phyloP scores from a whole-genome alignment of 2,113 vertebrate genomes.

The Takifugu flavidus region DNA sequence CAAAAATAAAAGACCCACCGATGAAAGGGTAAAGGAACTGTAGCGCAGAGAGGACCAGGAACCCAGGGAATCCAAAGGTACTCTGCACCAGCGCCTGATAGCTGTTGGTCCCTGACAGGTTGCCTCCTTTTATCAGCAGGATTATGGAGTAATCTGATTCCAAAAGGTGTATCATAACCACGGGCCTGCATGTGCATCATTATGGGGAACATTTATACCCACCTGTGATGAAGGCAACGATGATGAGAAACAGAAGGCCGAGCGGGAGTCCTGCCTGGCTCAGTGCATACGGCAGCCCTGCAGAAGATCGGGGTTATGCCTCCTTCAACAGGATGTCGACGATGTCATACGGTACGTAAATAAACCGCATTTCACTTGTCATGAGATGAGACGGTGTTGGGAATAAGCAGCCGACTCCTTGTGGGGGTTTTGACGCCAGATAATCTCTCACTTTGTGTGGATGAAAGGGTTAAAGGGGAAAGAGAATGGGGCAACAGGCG shows the following conservation, averaged over 20 bases:
- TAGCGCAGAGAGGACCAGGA: conserved; percentile 83
- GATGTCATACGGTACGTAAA: too few species aligned
- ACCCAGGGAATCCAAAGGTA: conserved; percentile 87
- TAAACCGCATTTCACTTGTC: too few species aligned
- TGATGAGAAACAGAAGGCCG: conserved; percentile 84
- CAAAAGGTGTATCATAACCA: too few species aligned
- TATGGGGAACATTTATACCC: neutral
- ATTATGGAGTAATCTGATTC: conserved; percentile 90
- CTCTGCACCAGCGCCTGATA: conserved; percentile 90
- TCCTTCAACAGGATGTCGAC: neutral
- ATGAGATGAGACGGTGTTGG: too few species aligned
- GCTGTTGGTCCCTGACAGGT: conserved; percentile 82
- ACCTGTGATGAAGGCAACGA: conserved; percentile 89
- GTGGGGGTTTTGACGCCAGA: neutral
- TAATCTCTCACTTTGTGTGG: conserved; percentile 8
- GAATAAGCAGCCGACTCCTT: too few species aligned
- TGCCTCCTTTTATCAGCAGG: conserved; percentile 88
- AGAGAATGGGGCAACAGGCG: conserved; percentile 38
- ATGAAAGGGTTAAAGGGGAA: conserved; percentile 35
- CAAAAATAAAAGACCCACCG: conserved; percentile 74
- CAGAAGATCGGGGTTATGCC: neutral
- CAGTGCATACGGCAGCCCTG: conserved; percentile 92
- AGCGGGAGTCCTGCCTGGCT: conserved; percentile 91
- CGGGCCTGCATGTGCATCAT: too few species aligned
- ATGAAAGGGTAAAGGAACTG: conserved; percentile 97